These are phyloP conservation scores for Osmerus eperlanus DNA, from an alignment of 2,113 vertebrate genomes.

Conservation along the genomic window DNA sequence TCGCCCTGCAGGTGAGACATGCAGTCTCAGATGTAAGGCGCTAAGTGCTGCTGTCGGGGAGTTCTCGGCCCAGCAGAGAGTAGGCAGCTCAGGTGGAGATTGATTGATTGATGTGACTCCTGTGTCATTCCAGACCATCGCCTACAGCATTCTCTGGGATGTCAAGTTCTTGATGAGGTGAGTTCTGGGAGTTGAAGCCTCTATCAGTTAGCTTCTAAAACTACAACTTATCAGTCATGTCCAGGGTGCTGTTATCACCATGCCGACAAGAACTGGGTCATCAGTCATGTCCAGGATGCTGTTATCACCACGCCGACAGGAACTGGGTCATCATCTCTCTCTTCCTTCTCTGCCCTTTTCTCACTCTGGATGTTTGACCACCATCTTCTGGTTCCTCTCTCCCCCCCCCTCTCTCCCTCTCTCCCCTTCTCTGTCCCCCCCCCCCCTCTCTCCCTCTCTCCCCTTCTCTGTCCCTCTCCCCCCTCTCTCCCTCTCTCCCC, in stretches of 20 bases:
- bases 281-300: too few species aligned
- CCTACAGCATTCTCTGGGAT: constrained; percentile 99
- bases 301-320: too few species aligned
- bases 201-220: too few species aligned
- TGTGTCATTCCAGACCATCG: constrained; percentile 82
- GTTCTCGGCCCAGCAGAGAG: neutral
- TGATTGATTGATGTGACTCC: neutral
- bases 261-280: too few species aligned
- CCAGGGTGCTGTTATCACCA: too few species aligned
- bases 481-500: neutral
- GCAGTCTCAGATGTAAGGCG: neutral
- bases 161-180: constrained; percentile 98
- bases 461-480: neutral
- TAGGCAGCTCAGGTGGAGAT: too few species aligned
- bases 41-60: neutral
- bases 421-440: neutral
- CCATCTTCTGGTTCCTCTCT: neutral
- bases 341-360: neutral
- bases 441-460: neutral
- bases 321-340: neutral
- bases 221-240: too few species aligned
- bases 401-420: neutral
- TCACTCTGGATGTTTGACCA: neutral
- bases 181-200: constrained; percentile 30
- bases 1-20: constrained; percentile 59